Conservation (phyloP, 2,888 invertebrate genomes). For the Apodemia duryi region DNA sequence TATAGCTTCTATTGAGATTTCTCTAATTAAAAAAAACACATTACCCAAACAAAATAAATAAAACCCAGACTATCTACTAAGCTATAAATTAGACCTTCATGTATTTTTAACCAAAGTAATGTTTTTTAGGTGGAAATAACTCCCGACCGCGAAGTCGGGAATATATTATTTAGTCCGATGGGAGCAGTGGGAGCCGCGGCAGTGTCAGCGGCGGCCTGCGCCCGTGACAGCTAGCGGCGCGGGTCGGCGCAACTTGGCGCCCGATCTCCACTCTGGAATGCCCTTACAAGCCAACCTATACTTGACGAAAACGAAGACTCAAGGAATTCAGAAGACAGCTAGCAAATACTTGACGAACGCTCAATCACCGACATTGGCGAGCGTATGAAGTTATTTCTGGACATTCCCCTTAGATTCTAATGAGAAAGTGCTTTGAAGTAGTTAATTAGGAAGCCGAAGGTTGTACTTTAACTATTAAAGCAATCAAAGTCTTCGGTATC, state of each 20-base stretch:
- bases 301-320: constrained; percentile 61
- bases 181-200: constrained; percentile 59
- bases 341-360: constrained; percentile 76
- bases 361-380: constrained; percentile 76
- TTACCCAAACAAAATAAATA: too few species aligned
- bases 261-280: constrained; percentile 88
- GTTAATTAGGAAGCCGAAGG: not conserved
- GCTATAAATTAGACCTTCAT: too few species aligned
- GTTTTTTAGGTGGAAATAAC: constrained; percentile 66
- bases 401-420: constrained; percentile 79
- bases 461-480: not conserved
- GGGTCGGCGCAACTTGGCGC: constrained; percentile 70
- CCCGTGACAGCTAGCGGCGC: constrained; percentile 81
- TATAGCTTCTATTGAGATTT: too few species aligned
- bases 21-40: too few species aligned
- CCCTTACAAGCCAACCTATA: constrained; percentile 84
- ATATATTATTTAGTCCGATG: constrained; percentile 59
- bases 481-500: not conserved
- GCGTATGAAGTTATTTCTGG: constrained; percentile 77
- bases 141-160: constrained; percentile 71
- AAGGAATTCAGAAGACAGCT: constrained; percentile 65
- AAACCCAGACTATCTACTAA: too few species aligned
- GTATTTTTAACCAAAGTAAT: not conserved
- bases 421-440: constrained; percentile 15
- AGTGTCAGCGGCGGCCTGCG: constrained; percentile 46